These are phyloP conservation scores for Ichneumoninae sp. DNA, from an alignment of 2,888 invertebrate species.

Conservation along the genomic window DNA sequence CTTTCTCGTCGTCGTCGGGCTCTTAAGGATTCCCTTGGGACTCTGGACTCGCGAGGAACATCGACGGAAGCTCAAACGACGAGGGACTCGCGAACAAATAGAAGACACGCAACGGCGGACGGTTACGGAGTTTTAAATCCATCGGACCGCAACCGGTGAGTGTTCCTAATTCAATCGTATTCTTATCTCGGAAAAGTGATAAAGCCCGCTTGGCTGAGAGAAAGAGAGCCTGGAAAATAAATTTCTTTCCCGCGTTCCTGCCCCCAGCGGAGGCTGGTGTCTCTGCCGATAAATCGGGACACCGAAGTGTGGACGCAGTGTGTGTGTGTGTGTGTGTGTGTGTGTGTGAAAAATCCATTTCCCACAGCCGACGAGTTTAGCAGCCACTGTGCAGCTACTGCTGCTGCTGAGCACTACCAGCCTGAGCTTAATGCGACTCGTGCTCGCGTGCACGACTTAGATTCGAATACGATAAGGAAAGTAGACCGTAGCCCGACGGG, in stretches of 20 bases:
- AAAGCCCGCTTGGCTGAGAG: slow-evolving; percentile 5
- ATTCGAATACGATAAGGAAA: slow-evolving; percentile 67
- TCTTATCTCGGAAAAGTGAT: slow-evolving; percentile 42
- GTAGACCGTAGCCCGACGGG: slow-evolving; percentile 64
- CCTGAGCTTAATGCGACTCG: slow-evolving; percentile 57
- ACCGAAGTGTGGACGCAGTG: background rate
- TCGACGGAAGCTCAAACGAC: slow-evolving; percentile 26
- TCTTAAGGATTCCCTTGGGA: slow-evolving; percentile 40
- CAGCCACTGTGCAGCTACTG: slow-evolving; percentile 24
- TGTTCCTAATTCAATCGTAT: slow-evolving; percentile 55
- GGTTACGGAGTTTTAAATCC: slow-evolving; percentile 35
- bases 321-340: slow-evolving; percentile 12
- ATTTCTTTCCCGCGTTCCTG: slow-evolving; percentile 33
- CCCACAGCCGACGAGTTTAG: slow-evolving; percentile 51
- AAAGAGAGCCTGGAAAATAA: slow-evolving; percentile 50
- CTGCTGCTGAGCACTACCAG: slow-evolving; percentile 55
- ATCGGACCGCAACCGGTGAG: slow-evolving; percentile 55
- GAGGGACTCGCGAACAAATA: slow-evolving; percentile 28
- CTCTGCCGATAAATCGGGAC: slow-evolving; percentile 57
- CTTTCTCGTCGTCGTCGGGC: slow-evolving; percentile 63
- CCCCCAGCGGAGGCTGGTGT: slow-evolving; percentile 10
- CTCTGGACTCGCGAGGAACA: slow-evolving; percentile 27
- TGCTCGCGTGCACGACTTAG: slow-evolving; percentile 63
- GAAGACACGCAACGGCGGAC: slow-evolving; percentile 3
- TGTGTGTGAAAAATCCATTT: slow-evolving; percentile 61